Evolutionary conservation across 2,113 vertebrate genomes (phyloP).

Genomic region (Bujurquina vittata): DNA sequence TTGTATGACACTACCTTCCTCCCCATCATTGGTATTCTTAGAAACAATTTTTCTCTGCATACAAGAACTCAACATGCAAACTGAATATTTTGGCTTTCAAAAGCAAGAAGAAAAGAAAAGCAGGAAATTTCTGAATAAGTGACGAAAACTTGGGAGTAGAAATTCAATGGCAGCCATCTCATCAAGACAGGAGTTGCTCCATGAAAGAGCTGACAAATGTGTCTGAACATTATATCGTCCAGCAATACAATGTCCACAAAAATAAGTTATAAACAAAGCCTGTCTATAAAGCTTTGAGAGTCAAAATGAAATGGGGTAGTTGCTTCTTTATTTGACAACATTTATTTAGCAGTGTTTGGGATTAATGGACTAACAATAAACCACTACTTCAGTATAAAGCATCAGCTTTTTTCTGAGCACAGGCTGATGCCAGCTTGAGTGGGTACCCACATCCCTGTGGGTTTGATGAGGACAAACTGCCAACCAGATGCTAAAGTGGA

Average conservation of each 20-base stretch:
- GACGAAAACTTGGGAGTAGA: not conserved
- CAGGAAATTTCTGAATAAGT: not conserved
- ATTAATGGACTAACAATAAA: constrained; percentile 24
- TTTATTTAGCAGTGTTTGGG: not conserved
- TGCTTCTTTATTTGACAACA: constrained; percentile 16
- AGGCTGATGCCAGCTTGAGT: constrained; percentile 17
- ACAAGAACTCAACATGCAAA: not conserved
- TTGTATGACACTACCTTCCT: not conserved
- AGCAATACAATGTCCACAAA: constrained; percentile 33
- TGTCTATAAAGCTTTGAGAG: not conserved
- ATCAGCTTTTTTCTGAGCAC: not conserved
- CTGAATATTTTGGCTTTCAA: no score
- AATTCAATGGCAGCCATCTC: not conserved
- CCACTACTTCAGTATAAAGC: not conserved
- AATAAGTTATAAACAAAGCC: constrained; percentile 7
- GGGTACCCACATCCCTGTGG: constrained; percentile 21
- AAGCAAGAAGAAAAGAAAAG: no score
- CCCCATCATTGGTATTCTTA: not conserved
- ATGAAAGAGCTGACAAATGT: not conserved
- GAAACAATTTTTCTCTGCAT: not conserved
- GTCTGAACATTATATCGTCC: constrained; percentile 29
- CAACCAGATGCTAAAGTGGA: constrained; percentile 28
- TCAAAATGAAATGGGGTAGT: constrained; percentile 12
- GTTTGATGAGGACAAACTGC: constrained; percentile 15
- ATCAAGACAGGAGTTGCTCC: not conserved